Percentiles rank a stretch among this genome's conserved stretches.
Conservation (phyloP, 2,888 invertebrate species). For the Chironomus riparius region DNA sequence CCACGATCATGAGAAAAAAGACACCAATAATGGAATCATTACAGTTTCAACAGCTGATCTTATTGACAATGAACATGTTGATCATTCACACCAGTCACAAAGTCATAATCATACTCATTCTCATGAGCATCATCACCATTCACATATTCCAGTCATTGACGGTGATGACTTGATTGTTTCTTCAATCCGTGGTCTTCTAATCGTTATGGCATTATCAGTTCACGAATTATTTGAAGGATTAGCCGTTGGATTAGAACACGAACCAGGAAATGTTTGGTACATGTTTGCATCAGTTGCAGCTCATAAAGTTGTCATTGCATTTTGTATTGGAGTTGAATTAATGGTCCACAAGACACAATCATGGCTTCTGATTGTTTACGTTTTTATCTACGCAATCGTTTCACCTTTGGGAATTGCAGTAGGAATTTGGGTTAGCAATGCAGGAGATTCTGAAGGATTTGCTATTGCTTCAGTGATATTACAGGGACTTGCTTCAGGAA, state of each 20-base stretch:
- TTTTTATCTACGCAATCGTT: slow-evolving; percentile 67
- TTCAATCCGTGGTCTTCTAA: slow-evolving; percentile 60
- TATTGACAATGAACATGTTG: slow-evolving; percentile 35
- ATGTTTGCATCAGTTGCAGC: slow-evolving; percentile 77
- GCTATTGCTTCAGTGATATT: slow-evolving; percentile 54
- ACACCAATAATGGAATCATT: slow-evolving; percentile 33
- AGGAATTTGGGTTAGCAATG: slow-evolving; percentile 56
- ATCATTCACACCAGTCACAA: slow-evolving; percentile 24
- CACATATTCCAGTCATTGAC: slow-evolving; percentile 43
- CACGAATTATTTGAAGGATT: slow-evolving; percentile 82
- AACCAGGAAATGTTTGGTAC: slow-evolving; percentile 56
- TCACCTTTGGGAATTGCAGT: slow-evolving; percentile 73
- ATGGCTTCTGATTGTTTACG: slow-evolving; percentile 54
- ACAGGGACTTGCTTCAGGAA: slow-evolving; percentile 86
- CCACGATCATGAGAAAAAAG: neutral
- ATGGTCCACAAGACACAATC: slow-evolving; percentile 60
- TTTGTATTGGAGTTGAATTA: slow-evolving; percentile 78
- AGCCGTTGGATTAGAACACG: slow-evolving; percentile 67
- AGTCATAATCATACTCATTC: slow-evolving; percentile 35
- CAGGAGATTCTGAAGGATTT: slow-evolving; percentile 48
- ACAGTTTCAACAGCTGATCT: slow-evolving; percentile 45
- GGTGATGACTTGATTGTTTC: slow-evolving; percentile 37
- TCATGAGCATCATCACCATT: slow-evolving; percentile 42
- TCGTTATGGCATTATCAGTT: slow-evolving; percentile 73
- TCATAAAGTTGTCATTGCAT: slow-evolving; percentile 79